Evolutionary conservation across 2,113 vertebrate species (phyloP), one percentile per base, ranked within the genome.

Genomic region (Mastomys natalensis): DNA sequence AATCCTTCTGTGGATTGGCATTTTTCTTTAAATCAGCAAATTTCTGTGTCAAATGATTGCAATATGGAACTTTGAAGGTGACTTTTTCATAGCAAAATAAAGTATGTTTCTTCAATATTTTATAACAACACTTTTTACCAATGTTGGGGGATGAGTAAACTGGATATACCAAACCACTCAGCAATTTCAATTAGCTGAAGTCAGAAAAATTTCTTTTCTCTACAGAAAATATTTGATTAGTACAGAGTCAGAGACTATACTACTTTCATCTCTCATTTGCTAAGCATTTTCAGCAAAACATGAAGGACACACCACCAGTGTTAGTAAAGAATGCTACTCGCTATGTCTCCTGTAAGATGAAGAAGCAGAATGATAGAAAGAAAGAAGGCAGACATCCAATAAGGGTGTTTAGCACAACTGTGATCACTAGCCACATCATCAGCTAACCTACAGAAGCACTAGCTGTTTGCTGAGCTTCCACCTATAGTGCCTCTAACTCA

Each of bases 51-150:
- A 97, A 77, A 0, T 93, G 37, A 90, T 34, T n/a, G 82, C 84
- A 92, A 53, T 64, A 85, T 22, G 43, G 64, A 96, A 95, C 29
- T 94, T 88, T 77, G 4, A 97, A 53, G 15, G 40, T 94, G 90
- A 92, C 31, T 96, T 82, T 40, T 85, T 78, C 73, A 82, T 3
- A 97, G 70, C 17, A 92, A 95, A 96, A 87, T 86, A 88, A 97
- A 93, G 88, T 62, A 92, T 1, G 21, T 22, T 77, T 90, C 31
- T 93, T 95, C 13, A 90, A 22, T 92, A 92, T 94, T 95, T 90
- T 94, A 45, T 24, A 90, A 87, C 10, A 94, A 86, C 3, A 31
- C 51, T 19, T 94, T 94, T 48, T 68, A 51, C 12, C 53, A 97
- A 95, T n/a, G 29, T 91, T 88, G 22, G 3, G 10, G 16, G 51